Conservation (phyloP, 2,113 vertebrate genomes). For the Elaphurus davidianus region DNA sequence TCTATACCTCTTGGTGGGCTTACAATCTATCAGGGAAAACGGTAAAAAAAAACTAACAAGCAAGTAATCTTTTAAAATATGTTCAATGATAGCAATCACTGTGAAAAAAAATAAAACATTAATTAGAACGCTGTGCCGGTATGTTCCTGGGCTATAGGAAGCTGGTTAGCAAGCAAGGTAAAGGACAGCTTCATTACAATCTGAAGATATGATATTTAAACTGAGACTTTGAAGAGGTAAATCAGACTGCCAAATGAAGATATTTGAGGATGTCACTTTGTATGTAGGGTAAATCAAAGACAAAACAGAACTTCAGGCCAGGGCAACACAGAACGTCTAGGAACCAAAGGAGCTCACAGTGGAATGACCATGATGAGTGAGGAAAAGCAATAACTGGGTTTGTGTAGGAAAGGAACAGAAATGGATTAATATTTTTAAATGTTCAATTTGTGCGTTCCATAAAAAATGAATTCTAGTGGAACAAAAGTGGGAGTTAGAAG, state of each 20-base stretch:
- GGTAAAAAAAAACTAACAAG: not conserved
- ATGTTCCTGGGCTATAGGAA: not conserved
- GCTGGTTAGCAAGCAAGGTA: not conserved
- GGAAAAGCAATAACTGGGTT: not conserved
- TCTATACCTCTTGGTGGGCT: not conserved
- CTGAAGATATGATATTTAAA: not conserved
- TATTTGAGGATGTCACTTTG: not conserved
- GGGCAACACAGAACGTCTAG: not conserved
- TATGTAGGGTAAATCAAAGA: not conserved
- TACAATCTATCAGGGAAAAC: not conserved
- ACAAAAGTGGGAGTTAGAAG: not conserved
- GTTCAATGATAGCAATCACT: not conserved
- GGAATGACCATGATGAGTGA: not conserved
- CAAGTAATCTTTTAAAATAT: not conserved
- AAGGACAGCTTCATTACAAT: not conserved
- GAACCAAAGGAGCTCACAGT: not conserved
- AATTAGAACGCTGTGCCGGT: not conserved
- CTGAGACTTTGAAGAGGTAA: not conserved
- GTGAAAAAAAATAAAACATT: not conserved
- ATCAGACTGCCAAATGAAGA: not conserved
- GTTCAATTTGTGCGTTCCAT: not conserved
- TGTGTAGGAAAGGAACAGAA: not conserved
- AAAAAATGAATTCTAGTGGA: not conserved
- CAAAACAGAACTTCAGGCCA: not conserved
- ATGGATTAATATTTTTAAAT: not conserved